Conservation (phyloP, 2,113 vertebrate genomes). For the Grammomys dolichurus region DNA sequence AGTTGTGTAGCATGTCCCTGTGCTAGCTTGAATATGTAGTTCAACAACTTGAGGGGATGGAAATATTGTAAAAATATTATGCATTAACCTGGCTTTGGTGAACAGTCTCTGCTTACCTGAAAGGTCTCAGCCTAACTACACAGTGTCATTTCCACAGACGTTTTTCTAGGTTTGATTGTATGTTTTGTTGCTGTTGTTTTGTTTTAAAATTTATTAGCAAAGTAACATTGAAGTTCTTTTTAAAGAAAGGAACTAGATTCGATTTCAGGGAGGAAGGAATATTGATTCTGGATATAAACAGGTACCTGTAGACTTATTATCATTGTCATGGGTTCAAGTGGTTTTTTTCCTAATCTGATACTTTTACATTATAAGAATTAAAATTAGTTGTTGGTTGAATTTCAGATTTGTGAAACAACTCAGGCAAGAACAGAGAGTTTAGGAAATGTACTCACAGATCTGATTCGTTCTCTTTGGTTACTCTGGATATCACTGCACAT, state of each 20-base stretch:
- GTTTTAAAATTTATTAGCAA: neutral
- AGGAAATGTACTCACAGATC: neutral
- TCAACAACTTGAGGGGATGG: conserved; percentile 59
- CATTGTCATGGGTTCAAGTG: neutral
- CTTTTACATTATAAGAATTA: conserved; percentile 16
- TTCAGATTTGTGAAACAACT: conserved; percentile 16
- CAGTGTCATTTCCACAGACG: neutral
- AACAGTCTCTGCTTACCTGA: conserved; percentile 61
- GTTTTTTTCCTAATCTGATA: neutral
- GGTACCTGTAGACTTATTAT: neutral
- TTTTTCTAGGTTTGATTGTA: neutral
- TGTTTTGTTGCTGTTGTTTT: too few species aligned
- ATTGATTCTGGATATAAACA: conserved; percentile 5
- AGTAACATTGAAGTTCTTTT: neutral
- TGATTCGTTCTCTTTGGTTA: neutral
- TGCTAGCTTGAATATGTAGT: conserved; percentile 47
- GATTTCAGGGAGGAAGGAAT: neutral
- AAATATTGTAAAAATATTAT: conserved; percentile 65
- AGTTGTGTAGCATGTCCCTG: conserved; percentile 62
- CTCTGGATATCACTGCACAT: neutral
- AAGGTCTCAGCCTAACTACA: conserved; percentile 37
- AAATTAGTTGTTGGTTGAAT: neutral
- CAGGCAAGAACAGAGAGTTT: neutral
- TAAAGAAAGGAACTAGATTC: neutral
- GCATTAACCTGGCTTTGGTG: conserved; percentile 59